These are phyloP conservation scores for Sicus ferrugineus DNA, from an alignment of 2,888 invertebrate species.

Conservation along the genomic window DNA sequence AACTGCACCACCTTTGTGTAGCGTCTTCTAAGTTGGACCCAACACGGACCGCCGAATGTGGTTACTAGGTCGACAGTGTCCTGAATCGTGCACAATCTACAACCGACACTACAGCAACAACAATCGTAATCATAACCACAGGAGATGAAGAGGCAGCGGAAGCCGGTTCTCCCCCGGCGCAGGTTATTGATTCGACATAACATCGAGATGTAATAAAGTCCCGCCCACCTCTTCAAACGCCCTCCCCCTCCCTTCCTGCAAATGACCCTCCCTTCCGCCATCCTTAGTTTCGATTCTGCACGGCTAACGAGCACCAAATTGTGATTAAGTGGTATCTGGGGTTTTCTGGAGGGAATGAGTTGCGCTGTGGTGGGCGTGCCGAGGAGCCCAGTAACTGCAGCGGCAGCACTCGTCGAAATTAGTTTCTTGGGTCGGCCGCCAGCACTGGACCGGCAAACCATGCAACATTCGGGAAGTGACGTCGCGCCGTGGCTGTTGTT, in stretches of 20 bases:
- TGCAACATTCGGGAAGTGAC: background rate
- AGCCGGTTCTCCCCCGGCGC: slow-evolving; percentile 2
- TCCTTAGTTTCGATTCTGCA: background rate
- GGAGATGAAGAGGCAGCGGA: slow-evolving; percentile 18
- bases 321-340: slow-evolving; percentile 37
- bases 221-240: too few relatives aligned
- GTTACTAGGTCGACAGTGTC: too few relatives aligned
- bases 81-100: slow-evolving; percentile 2
- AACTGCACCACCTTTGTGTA: too few relatives aligned
- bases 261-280: background rate
- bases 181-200: slow-evolving; percentile 14
- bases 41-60: too few relatives aligned
- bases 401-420: too few relatives aligned
- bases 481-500: background rate
- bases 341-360: background rate
- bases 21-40: too few relatives aligned
- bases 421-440: too few relatives aligned
- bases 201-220: slow-evolving; percentile 14
- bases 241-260: background rate
- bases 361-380: background rate
- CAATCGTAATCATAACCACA: slow-evolving; percentile 18
- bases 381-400: background rate
- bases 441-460: too few relatives aligned
- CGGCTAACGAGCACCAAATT: slow-evolving; percentile 23
- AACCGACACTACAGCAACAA: slow-evolving; percentile 23